Evolutionary conservation across 2,113 vertebrate species (phyloP).

Genomic region (Macaca nemestrina): DNA sequence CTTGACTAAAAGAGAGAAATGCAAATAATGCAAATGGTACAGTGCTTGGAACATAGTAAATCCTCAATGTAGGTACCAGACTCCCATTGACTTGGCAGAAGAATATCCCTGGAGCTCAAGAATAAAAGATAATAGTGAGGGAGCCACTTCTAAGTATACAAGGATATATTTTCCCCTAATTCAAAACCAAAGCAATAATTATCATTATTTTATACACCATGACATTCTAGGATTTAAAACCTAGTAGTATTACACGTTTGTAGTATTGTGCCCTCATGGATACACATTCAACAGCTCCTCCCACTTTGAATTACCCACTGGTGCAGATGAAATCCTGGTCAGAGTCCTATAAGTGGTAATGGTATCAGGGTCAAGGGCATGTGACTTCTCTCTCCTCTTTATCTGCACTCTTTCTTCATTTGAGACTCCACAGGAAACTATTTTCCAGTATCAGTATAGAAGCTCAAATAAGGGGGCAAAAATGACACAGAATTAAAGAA

Average conservation of each 20-base stretch:
- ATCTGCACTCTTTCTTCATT: no score
- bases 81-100: no score
- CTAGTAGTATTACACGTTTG: background rate
- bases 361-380: no score
- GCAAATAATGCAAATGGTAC: no score
- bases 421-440: background rate
- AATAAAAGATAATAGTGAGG: background rate
- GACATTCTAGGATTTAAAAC: background rate
- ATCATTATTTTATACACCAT: background rate
- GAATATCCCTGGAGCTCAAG: background rate
- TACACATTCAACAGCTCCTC: background rate
- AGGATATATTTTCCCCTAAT: background rate
- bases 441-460: background rate
- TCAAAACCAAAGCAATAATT: background rate
- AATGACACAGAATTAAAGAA: background rate
- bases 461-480: background rate
- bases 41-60: no score
- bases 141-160: background rate
- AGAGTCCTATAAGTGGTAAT: background rate
- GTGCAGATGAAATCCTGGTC: background rate
- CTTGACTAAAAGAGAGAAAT: no score
- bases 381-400: no score
- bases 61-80: no score
- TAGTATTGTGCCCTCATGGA: background rate
- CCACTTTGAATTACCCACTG: background rate